Evolutionary conservation across 1,140 invertebrate genomes (phyloP).

Genomic region (Magallana ariakensis): DNA sequence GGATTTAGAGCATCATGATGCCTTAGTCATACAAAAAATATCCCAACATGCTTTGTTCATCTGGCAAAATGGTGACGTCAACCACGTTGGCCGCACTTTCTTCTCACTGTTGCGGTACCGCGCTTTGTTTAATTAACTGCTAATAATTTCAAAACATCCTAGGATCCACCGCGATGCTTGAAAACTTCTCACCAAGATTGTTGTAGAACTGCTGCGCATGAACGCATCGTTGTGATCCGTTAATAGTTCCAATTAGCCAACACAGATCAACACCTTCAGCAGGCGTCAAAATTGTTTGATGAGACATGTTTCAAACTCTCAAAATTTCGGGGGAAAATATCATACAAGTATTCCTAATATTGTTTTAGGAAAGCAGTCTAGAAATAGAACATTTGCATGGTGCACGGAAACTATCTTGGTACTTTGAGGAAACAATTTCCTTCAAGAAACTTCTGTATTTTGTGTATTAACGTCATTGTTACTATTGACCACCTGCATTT

Average conservation of each 20-base stretch:
- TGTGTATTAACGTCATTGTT: conserved; percentile 16
- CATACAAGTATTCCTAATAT: not conserved
- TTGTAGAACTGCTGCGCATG: conserved; percentile 32
- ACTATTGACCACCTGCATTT: not conserved
- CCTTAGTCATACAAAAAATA: conserved; percentile 4
- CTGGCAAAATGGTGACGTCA: conserved; percentile 17
- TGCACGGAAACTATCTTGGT: not conserved
- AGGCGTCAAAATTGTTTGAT: conserved; percentile 16
- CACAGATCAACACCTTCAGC: conserved; percentile 28
- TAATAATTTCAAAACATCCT: conserved; percentile 26
- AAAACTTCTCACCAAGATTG: conserved; percentile 27
- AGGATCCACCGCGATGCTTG: conserved; percentile 15
- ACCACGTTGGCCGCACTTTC: conserved; percentile 14
- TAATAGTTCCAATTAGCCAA: conserved; percentile 33
- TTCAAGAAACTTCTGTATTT: not conserved
- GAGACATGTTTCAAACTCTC: not conserved
- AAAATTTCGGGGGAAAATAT: not conserved
- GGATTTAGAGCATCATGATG: not conserved
- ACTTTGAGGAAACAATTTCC: not conserved
- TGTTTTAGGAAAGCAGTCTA: not conserved
- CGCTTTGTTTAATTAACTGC: conserved; percentile 30
- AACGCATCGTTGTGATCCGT: conserved; percentile 18
- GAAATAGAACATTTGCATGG: conserved; percentile 14
- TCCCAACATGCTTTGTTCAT: conserved; percentile 6
- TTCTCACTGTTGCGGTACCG: conserved; percentile 20